A percentile compares a stretch with the other conserved stretches of the same genome.
phyloP scores from a whole-genome alignment of 2,888 invertebrate species.

The Nemoura dubitans region DNA sequence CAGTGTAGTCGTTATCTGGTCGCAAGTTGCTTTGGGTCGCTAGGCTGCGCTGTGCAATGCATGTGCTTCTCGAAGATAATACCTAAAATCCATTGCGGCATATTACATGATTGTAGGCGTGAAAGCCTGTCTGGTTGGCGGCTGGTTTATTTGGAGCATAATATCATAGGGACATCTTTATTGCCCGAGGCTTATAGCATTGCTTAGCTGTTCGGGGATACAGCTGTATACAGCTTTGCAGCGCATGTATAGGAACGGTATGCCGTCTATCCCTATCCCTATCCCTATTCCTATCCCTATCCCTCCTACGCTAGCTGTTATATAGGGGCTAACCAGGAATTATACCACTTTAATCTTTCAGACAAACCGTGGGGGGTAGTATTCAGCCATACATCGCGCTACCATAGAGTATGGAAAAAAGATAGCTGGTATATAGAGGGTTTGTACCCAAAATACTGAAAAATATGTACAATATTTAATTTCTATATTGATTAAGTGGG shows the following conservation, averaged over 20 bases:
- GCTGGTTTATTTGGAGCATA: constrained; percentile 8
- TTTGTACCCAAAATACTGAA: constrained; percentile 5
- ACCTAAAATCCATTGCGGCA: too few relatives aligned
- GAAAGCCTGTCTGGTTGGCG: not conserved
- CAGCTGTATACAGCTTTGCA: not conserved
- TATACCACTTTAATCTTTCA: constrained; percentile 30
- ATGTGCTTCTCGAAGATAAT: too few relatives aligned
- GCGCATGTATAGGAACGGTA: too few relatives aligned
- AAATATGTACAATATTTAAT: constrained; percentile 31
- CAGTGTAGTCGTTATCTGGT: too few relatives aligned
- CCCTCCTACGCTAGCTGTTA: not conserved
- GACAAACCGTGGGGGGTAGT: constrained; percentile 18
- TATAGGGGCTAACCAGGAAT: constrained; percentile 34
- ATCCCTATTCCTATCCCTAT: not conserved
- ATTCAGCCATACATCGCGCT: constrained; percentile 7
- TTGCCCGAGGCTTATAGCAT: constrained; percentile 30
- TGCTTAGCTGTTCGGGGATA: not conserved
- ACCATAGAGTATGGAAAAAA: constrained; percentile 15
- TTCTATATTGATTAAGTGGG: constrained; percentile 26
- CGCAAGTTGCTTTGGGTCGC: too few relatives aligned
- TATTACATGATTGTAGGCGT: not conserved
- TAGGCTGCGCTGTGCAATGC: too few relatives aligned
- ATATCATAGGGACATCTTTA: constrained; percentile 38
- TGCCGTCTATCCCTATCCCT: not conserved
- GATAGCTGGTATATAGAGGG: not conserved